Evolutionary conservation across 2,113 vertebrate species (phyloP), one percentile per base, ranked within the genome.

Genomic region (Colossoma macropomum): DNA sequence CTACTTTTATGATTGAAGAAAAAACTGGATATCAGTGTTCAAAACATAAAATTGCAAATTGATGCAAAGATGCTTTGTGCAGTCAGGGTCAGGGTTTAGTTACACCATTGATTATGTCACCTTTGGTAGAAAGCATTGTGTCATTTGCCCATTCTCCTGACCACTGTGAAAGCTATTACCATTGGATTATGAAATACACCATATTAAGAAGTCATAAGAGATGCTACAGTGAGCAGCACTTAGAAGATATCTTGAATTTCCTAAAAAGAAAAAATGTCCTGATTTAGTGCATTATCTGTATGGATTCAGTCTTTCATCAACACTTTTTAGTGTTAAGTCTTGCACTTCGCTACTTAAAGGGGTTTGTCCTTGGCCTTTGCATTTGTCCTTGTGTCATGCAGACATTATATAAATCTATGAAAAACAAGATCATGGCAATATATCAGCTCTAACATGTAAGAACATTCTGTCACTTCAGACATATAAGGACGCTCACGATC

Each of bases 401-500:
- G 59, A 62, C 32, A 59, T 32, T 30, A 52, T 12, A 21, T 6
- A 19, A 28, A 45, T 7, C 10, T 21, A 23, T 21, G 54, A 21
- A 11, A 25, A 11, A 19, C 27, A 28, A 52, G 45, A 8, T 56
- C 52, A 60, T 32, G 34, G n/a, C 21, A 16, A 12, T 19, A 16
- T 69, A 25, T 69, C 6, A 65, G 23, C 0, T 54, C 28, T 0
- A 68, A 17, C 28, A 32, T 34, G 32, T n/a, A 3, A 34, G 13
- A 72, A 84, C 72, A 87, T 41, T 59, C 13, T 69, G 12, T 50
- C 52, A 73, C 83, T 80, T 48, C 50, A 83, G 74, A 72, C 41
- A 38, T 84, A 83, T 50, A 79, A 80, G 86, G 82, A 85, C 28
- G 59, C 73, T 79, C 74, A 65, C 72, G 69, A 89, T 82, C 50